Base-by-base conservation (phyloP, 2,797 vertebrate species). In the Tamandua tetradactyla region DNA sequence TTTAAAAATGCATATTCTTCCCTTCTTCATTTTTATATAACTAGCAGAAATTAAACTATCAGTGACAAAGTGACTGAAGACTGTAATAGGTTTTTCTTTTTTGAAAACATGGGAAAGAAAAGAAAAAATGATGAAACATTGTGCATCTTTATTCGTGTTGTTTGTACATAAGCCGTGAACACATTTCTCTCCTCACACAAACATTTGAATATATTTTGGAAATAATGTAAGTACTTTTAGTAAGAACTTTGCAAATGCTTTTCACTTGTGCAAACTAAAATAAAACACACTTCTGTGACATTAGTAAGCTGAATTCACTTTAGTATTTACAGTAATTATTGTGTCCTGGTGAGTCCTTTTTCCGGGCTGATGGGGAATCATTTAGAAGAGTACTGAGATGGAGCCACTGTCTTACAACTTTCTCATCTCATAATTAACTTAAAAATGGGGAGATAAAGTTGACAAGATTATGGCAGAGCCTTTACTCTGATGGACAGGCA, bases 251-350 rank as follows among this genome's bases (percentile, higher is more conserved):
- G 69, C 87, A 82, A 59, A n/a, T 18, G 11, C 44, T 85, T 87
- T 76, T 62, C 15, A 52, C 17, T 87, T 52, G n/a, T 57, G 22
- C n/a, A 81, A 89, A 88, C 17, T 5, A 23, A 87, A 87, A 87
- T 10, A 71, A 86, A 79, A 85, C 27, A 32, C 25, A 27, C 14
- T 62, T 64, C 32, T 61, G 12, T 27, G 30, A 82, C 62, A 8
- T 75, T 71, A 55, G 62, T 82, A 69, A 40, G 52, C 69, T 44
- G 13, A 72, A 68, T 79, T 42, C 72, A 25, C 55, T 81, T 81
- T 68, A 44, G 17, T 44, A 74, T 47, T 80, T 64, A 71, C 88
- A 25, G 94, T 90, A 86, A 85, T 72, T 66, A 95, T 84, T 22
- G 9, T 10, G 30, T 12, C 14, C 52, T 52, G 71, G 62, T 79